These are phyloP conservation scores for Lysandra coridon DNA, from an alignment of 2,888 invertebrate species.

Conservation along the genomic window DNA sequence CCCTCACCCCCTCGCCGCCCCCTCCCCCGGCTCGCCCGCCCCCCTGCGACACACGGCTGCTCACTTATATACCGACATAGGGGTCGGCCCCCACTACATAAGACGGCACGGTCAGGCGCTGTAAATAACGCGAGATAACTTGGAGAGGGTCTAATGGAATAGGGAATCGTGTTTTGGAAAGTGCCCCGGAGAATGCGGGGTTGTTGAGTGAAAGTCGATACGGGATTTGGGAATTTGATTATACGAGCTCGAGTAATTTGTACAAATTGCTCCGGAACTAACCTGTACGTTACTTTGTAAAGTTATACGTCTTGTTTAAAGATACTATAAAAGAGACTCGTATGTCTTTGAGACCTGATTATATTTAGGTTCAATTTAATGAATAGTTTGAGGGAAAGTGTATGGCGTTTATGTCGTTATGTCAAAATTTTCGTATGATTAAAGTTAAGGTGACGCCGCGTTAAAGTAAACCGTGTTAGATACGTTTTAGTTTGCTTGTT, in stretches of 20 bases:
- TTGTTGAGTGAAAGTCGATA: slow-evolving; percentile 76
- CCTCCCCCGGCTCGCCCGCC: slow-evolving; percentile 49
- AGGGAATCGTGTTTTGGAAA: slow-evolving; percentile 77
- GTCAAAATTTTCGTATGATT: too few relatives aligned
- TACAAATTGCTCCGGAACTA: background rate
- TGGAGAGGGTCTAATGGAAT: slow-evolving; percentile 78
- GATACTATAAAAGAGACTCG: too few relatives aligned
- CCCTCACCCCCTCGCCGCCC: slow-evolving; percentile 47
- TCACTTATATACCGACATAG: slow-evolving; percentile 70
- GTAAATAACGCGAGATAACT: slow-evolving; percentile 80
- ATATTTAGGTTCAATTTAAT: too few relatives aligned
- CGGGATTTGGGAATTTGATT: slow-evolving; percentile 72
- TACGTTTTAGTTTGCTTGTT: too few relatives aligned
- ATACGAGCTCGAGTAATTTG: slow-evolving; percentile 43
- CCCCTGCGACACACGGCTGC: slow-evolving; percentile 56
- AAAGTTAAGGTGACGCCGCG: too few relatives aligned
- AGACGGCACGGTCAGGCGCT: slow-evolving; percentile 78
- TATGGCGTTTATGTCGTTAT: too few relatives aligned
- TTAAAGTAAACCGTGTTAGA: too few relatives aligned
- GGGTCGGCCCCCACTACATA: slow-evolving; percentile 67
- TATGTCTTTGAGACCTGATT: too few relatives aligned
- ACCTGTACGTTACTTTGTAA: background rate
- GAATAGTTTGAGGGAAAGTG: too few relatives aligned
- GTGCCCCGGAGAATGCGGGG: slow-evolving; percentile 73
- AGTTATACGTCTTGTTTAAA: background rate